phyloP scores from a whole-genome alignment of 2,888 invertebrate genomes.

The Polyommatus iphigenia region DNA sequence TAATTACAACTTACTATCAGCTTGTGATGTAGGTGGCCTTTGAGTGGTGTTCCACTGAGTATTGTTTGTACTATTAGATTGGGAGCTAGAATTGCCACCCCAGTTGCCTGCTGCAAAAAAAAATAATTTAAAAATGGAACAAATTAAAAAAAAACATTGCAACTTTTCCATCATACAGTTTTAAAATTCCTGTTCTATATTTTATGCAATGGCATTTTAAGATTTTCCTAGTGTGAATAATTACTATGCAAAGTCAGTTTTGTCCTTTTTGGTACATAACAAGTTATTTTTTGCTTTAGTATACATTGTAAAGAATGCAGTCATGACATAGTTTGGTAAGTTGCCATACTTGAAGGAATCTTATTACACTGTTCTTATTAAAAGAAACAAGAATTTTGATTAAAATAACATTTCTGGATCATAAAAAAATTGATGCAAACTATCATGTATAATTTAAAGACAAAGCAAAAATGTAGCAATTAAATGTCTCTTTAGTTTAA shows the following conservation, averaged over 20 bases:
- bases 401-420: not conserved
- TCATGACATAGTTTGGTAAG: not conserved
- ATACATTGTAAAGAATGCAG: conserved; percentile 1
- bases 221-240: conserved; percentile 16
- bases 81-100: conserved; percentile 72
- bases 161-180: not conserved
- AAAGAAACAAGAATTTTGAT: not conserved
- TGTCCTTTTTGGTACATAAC: not conserved
- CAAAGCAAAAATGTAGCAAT: no score
- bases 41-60: conserved; percentile 77
- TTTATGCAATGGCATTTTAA: not conserved
- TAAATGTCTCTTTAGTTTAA: no score
- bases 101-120: conserved; percentile 70
- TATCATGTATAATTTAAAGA: not conserved
- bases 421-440: not conserved
- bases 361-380: not conserved
- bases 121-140: not conserved
- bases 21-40: conserved; percentile 76
- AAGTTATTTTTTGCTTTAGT: not conserved
- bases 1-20: conserved; percentile 62
- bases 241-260: not conserved
- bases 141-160: not conserved
- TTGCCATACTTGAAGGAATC: not conserved
- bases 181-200: not conserved
- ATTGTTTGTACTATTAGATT: conserved; percentile 70